Evolutionary conservation across 2,888 invertebrate species (phyloP).

Genomic region (Chydorus sphaericus): DNA sequence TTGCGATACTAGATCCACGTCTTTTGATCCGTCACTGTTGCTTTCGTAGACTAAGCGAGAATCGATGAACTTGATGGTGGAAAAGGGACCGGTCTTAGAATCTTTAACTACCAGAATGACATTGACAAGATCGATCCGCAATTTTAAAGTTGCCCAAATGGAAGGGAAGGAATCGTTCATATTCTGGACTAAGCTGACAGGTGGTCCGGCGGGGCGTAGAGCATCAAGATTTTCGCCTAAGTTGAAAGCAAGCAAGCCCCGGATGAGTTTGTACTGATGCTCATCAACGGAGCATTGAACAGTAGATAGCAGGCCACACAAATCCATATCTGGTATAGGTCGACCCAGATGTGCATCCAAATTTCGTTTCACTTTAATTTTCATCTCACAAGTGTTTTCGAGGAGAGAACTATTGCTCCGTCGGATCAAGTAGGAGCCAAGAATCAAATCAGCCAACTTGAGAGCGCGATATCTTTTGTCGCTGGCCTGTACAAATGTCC

Average conservation of each 20-base stretch:
- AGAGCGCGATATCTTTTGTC: conserved; percentile 20
- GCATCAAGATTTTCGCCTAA: conserved; percentile 71
- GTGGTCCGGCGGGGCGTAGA: conserved; percentile 22
- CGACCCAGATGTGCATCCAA: conserved; percentile 43
- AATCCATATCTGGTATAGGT: conserved; percentile 60
- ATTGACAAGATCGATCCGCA: conserved; percentile 69
- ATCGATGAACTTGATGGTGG: conserved; percentile 81
- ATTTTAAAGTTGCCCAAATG: conserved; percentile 62
- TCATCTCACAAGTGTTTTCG: conserved; percentile 64
- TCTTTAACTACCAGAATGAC: conserved; percentile 54
- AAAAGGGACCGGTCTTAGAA: conserved; percentile 37
- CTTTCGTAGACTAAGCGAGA: conserved; percentile 73
- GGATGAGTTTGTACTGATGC: conserved; percentile 70
- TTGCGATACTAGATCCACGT: conserved; percentile 81
- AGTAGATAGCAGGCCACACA: conserved; percentile 71
- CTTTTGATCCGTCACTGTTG: conserved; percentile 75
- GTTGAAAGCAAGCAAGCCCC: conserved; percentile 76
- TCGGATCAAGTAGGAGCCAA: conserved; percentile 37
- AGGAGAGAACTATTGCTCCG: conserved; percentile 52
- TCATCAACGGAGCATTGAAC: conserved; percentile 67
- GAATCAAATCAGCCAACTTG: conserved; percentile 22
- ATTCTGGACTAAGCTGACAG: neutral
- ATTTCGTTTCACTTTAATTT: conserved; percentile 68
- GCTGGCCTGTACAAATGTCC: conserved; percentile 52
- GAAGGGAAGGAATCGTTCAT: conserved; percentile 24